These are phyloP conservation scores for Rosalia funebris DNA, from an alignment of 2,888 invertebrate genomes.

Conservation along the genomic window DNA sequence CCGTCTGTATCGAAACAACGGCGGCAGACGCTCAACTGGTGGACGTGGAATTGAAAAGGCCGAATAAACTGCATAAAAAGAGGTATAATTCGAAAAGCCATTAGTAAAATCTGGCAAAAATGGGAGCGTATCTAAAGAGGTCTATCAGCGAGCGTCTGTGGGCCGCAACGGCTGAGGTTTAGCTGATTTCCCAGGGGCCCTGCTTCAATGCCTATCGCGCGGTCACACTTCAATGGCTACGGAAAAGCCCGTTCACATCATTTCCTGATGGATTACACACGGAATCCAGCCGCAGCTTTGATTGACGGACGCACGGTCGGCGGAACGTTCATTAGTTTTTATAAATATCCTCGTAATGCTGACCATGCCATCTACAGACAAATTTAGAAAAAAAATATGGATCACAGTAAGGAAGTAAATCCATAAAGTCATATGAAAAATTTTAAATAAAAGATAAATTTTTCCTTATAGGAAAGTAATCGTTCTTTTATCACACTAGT, in stretches of 20 bases:
- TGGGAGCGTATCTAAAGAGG: constrained; percentile 26
- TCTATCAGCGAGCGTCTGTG: constrained; percentile 20
- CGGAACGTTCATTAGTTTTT: constrained; percentile 27
- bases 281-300: constrained; percentile 42
- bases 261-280: constrained; percentile 58
- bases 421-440: no score
- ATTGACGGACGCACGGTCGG: constrained; percentile 47
- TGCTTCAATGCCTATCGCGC: constrained; percentile 62
- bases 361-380: no score
- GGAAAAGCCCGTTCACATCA: constrained; percentile 61
- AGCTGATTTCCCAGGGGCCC: constrained; percentile 63
- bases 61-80: constrained; percentile 15
- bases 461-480: no score
- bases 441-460: no score
- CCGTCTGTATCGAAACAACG: not conserved
- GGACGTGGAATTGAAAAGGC: not conserved
- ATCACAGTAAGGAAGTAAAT: no score
- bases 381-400: no score
- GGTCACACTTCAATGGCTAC: constrained; percentile 64
- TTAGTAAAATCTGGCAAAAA: constrained; percentile 31
- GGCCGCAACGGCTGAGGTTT: constrained; percentile 37
- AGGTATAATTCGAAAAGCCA: constrained; percentile 42
- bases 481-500: no score
- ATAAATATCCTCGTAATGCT: constrained; percentile 5
- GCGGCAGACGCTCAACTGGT: constrained; percentile 2